Base-by-base conservation (phyloP, 2,888 invertebrate genomes). In the Lamellibrachia columna region DNA sequence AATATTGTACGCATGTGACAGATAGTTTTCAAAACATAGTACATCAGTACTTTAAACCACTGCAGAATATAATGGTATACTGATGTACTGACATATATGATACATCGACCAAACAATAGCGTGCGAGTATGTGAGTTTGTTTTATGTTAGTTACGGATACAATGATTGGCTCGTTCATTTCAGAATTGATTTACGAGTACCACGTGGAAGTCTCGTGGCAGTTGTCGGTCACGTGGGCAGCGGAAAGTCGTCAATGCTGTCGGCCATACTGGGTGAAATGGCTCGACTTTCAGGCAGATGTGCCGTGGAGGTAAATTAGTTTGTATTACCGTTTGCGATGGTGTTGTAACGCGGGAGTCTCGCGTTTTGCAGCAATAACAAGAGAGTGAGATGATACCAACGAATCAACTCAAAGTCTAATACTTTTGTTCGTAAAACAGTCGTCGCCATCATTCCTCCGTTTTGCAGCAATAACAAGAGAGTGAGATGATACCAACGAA, bases 141-240 rank as follows among this genome's bases (percentile, higher is more conserved):
- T 22, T 55, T 53, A 1, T 6, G 2, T 75, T 75, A 75, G 11
- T 75, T 75, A 91, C 2, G 40, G 52, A 53, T 91, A 53, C n/a
- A 52, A 53, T 40, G 52, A 28, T 28, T 53, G 1, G 52, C n/a
- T 53, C 9, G 28, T 75, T 75, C n/a, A 58, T 94, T 93, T 40
- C 95, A 98, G 98, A 95, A 98, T 99, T 92, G 98, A 98, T 95
- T 95, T 99, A 92, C 97, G 97, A 93, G 97, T 98, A n/a, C 97
- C 97, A 6, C 97, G 97, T 91, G 97, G 98, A 15, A 97, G 97
- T 7, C 97, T 99, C 75, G 98, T 98, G 22, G 98, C 98, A 0
- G 97, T 99, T 53, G 98, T 99, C 0, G 99, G 99, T 6, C n/a
- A n/a, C n/a, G n/a, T n/a, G n/a, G n/a, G n/a, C n/a, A n/a, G n/a